Conservation (phyloP, 1,140 invertebrate species). For the Cydia strobilella region DNA sequence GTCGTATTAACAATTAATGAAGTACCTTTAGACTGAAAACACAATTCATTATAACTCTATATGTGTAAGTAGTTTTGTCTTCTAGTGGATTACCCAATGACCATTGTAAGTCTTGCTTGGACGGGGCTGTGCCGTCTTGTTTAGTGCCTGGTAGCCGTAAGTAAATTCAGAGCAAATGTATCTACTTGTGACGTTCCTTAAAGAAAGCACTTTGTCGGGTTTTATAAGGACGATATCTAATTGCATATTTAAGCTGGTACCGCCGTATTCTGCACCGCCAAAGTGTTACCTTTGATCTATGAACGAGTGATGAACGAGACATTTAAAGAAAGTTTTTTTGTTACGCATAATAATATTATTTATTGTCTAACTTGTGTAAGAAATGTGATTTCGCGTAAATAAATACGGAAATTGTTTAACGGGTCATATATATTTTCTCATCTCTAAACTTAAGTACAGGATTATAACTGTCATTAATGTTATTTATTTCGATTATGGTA, state of each 20-base stretch:
- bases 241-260: background rate
- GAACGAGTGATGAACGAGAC: background rate
- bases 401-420: too few relatives aligned
- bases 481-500: too few relatives aligned
- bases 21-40: background rate
- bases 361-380: too few relatives aligned
- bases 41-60: background rate
- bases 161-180: conserved; percentile 11
- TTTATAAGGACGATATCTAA: background rate
- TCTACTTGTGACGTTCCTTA: background rate
- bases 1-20: background rate
- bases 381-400: too few relatives aligned
- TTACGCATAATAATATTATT: too few relatives aligned
- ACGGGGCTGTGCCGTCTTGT: background rate
- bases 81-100: conserved; percentile 23
- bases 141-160: conserved; percentile 31
- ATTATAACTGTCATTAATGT: too few relatives aligned
- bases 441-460: too few relatives aligned
- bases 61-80: conserved; percentile 27
- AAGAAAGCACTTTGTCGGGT: background rate
- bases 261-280: background rate
- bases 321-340: background rate
- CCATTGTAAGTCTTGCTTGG: conserved; percentile 15
- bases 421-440: too few relatives aligned
- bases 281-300: background rate